Evolutionary conservation across 2,113 vertebrate species (phyloP).

Genomic region (Syrmaticus mikado): DNA sequence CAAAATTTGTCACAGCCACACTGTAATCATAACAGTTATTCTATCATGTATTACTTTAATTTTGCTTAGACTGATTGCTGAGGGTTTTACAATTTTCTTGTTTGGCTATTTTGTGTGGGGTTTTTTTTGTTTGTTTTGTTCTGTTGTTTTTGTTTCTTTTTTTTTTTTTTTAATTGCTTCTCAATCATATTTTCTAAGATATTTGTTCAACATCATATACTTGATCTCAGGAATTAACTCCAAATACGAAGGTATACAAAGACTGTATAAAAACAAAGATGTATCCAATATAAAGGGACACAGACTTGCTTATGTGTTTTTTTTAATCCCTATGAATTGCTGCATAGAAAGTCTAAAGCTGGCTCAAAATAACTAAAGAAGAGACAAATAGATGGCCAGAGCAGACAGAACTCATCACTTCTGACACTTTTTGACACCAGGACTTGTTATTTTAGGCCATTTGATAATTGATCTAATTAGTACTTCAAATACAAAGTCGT

Average conservation of each 20-base stretch:
- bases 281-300: not conserved
- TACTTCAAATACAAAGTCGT: not conserved
- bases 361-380: not conserved
- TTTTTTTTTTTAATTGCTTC: not conserved
- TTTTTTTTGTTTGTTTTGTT: not conserved
- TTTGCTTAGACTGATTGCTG: not conserved
- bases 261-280: not conserved
- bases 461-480: not conserved
- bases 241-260: not conserved
- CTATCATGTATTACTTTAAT: not conserved
- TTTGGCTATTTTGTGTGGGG: not conserved
- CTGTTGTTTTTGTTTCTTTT: not conserved
- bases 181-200: not conserved
- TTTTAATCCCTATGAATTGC: not conserved
- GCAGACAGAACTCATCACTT: not conserved
- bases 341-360: not conserved
- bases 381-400: not conserved
- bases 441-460: not conserved
- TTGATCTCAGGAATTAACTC: not conserved
- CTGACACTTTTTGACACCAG: not conserved
- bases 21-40: not conserved
- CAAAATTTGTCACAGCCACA: not conserved
- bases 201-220: not conserved
- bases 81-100: not conserved
- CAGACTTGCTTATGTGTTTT: not conserved